Evolutionary conservation across 2,888 invertebrate species (phyloP).

Genomic region (Ptilodon capucinus): DNA sequence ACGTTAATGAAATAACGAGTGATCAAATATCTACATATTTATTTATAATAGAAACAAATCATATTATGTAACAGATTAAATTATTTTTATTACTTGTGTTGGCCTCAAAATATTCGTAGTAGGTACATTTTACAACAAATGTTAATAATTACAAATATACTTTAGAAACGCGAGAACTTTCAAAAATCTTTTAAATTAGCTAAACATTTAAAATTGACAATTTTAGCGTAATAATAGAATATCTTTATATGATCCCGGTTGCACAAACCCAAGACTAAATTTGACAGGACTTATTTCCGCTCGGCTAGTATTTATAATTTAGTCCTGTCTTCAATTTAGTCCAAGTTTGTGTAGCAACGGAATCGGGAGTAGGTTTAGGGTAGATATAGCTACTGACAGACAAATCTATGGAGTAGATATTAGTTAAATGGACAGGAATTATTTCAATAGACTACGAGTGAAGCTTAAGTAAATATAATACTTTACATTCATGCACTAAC

Average conservation of each 20-base stretch:
- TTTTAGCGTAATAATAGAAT: slow-evolving; percentile 50
- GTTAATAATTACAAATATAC: slow-evolving; percentile 61
- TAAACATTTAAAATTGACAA: slow-evolving; percentile 80
- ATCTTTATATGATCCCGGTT: not conserved
- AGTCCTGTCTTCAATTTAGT: not conserved
- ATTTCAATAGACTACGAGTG: not conserved
- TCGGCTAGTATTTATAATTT: too few species aligned
- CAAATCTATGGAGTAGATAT: not conserved
- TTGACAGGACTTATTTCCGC: not conserved
- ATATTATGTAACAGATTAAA: slow-evolving; percentile 64
- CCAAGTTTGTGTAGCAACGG: not conserved
- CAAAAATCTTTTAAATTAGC: slow-evolving; percentile 59
- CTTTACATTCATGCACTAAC: slow-evolving; percentile 15
- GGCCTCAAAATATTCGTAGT: slow-evolving; percentile 75
- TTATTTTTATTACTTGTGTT: slow-evolving; percentile 76
- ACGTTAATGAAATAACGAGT: not conserved
- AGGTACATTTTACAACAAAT: slow-evolving; percentile 76
- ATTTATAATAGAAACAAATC: slow-evolving; percentile 41
- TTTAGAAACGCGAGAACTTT: slow-evolving; percentile 64
- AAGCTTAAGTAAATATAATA: not conserved
- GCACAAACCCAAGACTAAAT: not conserved
- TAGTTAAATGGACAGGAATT: not conserved
- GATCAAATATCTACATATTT: slow-evolving; percentile 1
- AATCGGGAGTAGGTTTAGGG: not conserved
- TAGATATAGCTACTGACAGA: not conserved